Percentiles rank a stretch among this genome's conserved stretches.
These are phyloP conservation scores for Bos indicus DNA, from an alignment of 2,113 vertebrate species.

Conservation along the genomic window DNA sequence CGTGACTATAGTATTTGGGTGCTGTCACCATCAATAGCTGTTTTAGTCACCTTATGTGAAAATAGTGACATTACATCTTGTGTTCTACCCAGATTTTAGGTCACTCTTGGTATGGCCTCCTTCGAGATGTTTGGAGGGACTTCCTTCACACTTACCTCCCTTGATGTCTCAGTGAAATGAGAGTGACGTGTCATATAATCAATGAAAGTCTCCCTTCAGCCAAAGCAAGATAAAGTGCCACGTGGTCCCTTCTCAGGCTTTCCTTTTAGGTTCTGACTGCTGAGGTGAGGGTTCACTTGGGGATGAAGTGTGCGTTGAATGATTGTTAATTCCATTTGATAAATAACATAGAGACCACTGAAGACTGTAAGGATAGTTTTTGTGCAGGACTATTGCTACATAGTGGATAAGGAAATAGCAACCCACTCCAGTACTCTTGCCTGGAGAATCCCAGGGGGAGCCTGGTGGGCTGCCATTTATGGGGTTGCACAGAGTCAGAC, in stretches of 20 bases:
- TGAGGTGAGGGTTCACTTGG: not conserved
- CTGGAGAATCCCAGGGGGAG: too few relatives aligned
- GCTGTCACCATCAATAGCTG: not conserved
- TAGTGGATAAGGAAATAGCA: too few relatives aligned
- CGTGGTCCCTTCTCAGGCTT: not conserved
- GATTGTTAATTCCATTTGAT: not conserved
- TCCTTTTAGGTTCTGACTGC: not conserved
- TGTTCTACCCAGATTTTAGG: not conserved
- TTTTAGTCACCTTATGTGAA: not conserved
- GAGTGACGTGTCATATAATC: not conserved
- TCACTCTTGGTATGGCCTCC: not conserved
- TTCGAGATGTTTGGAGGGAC: not conserved
- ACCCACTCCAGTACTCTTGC: too few relatives aligned
- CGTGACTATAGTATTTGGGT: not conserved
- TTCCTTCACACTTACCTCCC: not conserved
- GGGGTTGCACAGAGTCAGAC: too few relatives aligned
- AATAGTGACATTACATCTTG: not conserved
- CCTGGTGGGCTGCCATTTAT: too few relatives aligned
- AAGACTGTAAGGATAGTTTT: not conserved
- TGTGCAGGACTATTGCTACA: not conserved
- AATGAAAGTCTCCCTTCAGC: not conserved
- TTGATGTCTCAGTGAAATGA: not conserved
- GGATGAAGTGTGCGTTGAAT: not conserved
- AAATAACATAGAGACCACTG: not conserved
- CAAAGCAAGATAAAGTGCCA: not conserved